Base-by-base conservation (phyloP, 2,888 invertebrate genomes). In the Colletes collaris region DNA sequence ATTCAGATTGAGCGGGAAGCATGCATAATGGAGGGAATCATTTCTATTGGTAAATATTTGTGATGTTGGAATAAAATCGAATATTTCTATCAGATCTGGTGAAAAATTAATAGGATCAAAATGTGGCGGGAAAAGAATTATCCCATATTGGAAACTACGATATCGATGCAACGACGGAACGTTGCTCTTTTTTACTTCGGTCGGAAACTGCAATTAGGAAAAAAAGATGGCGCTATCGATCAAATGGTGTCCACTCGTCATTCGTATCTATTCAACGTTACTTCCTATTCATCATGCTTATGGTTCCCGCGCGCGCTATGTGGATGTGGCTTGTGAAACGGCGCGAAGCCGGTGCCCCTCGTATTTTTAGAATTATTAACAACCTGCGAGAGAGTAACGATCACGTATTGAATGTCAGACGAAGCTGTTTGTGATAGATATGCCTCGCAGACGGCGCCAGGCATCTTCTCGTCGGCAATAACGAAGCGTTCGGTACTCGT, bases 301-400 rank as follows among this genome's bases (percentile, higher is more conserved):
- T 70, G 70, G 49, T 65, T 27, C 37, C 50, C 40, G 53, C 52
- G 52, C 56, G 52, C 13, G 56, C 10, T 50, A 59, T 35, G 52
- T 63, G 62, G 50, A 67, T 46, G 56, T 37, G 16, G 55, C 56
- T 80, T 68, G 65, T 65, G 79, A 80, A 80, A 70, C 55, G 60
- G 60, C 65, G 62, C 60, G 59, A 67, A 74, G 67, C 37, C 55
- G 68, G 56, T 64, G 52, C 60, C 53, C 27, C 69, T 66, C 65
- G 81, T 87, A 87, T 87, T 87, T 87, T 87, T 87, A 87, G 87
- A 86, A 84, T 87, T 87, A 86, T 85, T 84, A 86, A 85, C 83
- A 84, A 84, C 76, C 81, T 84, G 79, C 77, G 67, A 62, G 56
- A 74, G 78, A 83, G 78, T 78, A 83, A 84, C 84, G 81, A 84